Evolutionary conservation across 2,888 invertebrate species (phyloP).

Genomic region (Aphodius sticticus): DNA sequence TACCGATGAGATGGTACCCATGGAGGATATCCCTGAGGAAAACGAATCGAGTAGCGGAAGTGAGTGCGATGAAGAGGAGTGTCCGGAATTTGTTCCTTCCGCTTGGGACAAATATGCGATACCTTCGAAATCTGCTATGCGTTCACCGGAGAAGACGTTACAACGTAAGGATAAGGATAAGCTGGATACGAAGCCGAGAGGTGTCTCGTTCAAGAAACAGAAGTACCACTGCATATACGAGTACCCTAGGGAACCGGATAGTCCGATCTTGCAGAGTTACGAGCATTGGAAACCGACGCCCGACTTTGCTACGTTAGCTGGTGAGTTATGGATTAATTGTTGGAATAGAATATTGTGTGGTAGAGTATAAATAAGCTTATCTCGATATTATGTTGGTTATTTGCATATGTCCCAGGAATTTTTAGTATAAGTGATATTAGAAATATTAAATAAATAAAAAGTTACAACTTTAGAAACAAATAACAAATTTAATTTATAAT

Average conservation of each 20-base stretch:
- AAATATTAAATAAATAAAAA: not conserved
- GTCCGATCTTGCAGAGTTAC: constrained; percentile 54
- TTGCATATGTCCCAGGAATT: not conserved
- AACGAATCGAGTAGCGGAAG: constrained; percentile 47
- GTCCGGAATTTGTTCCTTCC: constrained; percentile 76
- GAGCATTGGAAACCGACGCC: constrained; percentile 58
- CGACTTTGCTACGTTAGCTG: constrained; percentile 60
- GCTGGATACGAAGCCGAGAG: constrained; percentile 49
- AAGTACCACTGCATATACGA: constrained; percentile 86
- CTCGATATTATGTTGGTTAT: not conserved
- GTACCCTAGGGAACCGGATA: constrained; percentile 77
- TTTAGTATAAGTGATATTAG: not conserved
- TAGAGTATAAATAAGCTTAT: not conserved
- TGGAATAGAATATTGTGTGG: not conserved
- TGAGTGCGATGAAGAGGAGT: constrained; percentile 72
- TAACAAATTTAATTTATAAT: too few species aligned
- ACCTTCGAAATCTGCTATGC: constrained; percentile 78
- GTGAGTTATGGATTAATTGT: constrained; percentile 51
- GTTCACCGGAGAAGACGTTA: constrained; percentile 66
- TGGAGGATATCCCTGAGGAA: constrained; percentile 54
- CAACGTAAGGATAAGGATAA: constrained; percentile 43
- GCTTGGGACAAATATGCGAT: constrained; percentile 82
- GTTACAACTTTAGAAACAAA: too few species aligned
- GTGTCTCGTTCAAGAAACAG: constrained; percentile 83
- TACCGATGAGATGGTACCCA: constrained; percentile 38